Evolutionary conservation across 2,797 vertebrate genomes (phyloP).

Genomic region (Macrochelys suwanniensis): DNA sequence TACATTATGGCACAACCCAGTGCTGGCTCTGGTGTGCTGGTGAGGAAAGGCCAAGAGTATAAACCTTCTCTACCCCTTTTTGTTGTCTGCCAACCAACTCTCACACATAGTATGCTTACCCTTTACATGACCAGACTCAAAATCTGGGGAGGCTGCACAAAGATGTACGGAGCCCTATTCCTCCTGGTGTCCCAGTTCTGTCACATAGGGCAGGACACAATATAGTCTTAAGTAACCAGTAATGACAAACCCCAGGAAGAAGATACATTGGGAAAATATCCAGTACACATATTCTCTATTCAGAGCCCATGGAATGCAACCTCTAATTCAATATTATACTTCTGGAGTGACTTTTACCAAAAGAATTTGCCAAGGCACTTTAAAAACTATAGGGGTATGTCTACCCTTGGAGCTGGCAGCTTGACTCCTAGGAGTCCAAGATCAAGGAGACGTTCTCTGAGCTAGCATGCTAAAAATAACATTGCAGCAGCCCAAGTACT

Average conservation of each 20-base stretch:
- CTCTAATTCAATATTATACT: background rate
- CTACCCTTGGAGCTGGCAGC: background rate
- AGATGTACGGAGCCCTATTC: background rate
- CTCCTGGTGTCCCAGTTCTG: background rate
- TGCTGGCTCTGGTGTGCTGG: background rate
- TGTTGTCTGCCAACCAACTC: background rate
- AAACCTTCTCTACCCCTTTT: background rate
- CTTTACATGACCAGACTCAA: background rate
- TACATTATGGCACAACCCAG: background rate
- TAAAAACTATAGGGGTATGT: background rate
- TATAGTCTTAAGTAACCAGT: background rate
- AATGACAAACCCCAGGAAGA: background rate
- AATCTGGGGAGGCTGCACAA: background rate
- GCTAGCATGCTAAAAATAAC: background rate
- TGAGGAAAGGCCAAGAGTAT: background rate
- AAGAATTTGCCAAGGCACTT: background rate
- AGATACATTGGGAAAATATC: background rate
- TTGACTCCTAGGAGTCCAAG: background rate
- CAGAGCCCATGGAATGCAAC: background rate
- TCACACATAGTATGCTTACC: background rate
- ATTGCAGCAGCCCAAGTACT: background rate
- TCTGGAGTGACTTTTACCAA: background rate
- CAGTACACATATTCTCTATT: background rate
- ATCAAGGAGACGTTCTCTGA: background rate
- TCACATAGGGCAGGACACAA: accelerated